A percentile compares a stretch with the other conserved stretches of the same genome.
These are phyloP conservation scores for Tineola bisselliella DNA, from an alignment of 2,888 invertebrate species.

Conservation along the genomic window DNA sequence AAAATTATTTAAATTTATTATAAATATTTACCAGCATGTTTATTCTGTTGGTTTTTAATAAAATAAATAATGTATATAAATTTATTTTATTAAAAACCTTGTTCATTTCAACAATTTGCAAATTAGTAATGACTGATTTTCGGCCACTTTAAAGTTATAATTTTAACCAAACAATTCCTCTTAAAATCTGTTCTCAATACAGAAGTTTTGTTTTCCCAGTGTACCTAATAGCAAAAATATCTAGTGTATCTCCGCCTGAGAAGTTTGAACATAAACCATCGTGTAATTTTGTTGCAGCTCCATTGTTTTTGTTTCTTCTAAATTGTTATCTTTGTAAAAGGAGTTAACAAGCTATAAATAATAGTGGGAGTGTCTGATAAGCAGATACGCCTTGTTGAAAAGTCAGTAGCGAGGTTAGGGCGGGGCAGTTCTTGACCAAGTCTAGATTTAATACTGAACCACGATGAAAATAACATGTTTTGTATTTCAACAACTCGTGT, in stretches of 20 bases:
- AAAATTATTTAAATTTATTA: too few relatives aligned
- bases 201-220: too few relatives aligned
- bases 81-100: too few relatives aligned
- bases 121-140: too few relatives aligned
- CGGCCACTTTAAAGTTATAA: too few relatives aligned
- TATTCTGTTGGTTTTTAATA: too few relatives aligned
- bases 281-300: slow-evolving; percentile 1
- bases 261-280: background rate
- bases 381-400: slow-evolving; percentile 12
- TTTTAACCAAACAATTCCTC: too few relatives aligned
- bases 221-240: background rate
- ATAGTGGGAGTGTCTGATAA: slow-evolving; percentile 11
- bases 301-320: background rate
- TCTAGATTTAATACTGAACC: background rate
- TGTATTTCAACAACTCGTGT: background rate
- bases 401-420: slow-evolving; percentile 12
- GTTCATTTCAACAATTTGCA: too few relatives aligned
- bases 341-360: slow-evolving; percentile 14
- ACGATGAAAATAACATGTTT: slow-evolving; percentile 1
- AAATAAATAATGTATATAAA: too few relatives aligned
- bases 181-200: too few relatives aligned
- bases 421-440: slow-evolving; percentile 8
- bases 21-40: too few relatives aligned
- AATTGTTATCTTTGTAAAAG: background rate
- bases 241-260: background rate